phyloP scores from a whole-genome alignment of 2,888 invertebrate species.

The Nomada fucata region DNA sequence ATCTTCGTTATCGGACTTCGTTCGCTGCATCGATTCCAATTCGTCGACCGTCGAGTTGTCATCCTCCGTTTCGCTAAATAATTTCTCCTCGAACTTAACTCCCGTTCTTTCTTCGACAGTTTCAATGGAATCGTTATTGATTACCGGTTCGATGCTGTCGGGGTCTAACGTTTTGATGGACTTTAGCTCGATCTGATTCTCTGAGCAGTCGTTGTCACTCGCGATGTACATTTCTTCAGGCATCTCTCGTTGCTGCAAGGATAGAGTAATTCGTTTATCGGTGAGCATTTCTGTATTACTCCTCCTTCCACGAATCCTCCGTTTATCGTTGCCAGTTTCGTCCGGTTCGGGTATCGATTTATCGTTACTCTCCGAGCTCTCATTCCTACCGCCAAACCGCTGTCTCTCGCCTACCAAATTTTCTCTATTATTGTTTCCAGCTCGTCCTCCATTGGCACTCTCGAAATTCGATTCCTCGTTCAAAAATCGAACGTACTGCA shows the following conservation, averaged over 20 bases:
- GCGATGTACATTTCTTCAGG: constrained; percentile 81
- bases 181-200: constrained; percentile 78
- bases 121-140: neutral
- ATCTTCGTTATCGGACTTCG: neutral
- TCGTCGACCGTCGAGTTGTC: neutral
- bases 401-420: constrained; percentile 22
- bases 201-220: constrained; percentile 78
- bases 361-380: neutral
- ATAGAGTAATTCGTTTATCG: constrained; percentile 43
- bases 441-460: neutral
- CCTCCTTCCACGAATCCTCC: constrained; percentile 45
- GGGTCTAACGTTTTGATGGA: constrained; percentile 80
- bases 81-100: neutral
- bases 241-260: constrained; percentile 58
- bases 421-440: constrained; percentile 5
- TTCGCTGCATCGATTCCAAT: constrained; percentile 17
- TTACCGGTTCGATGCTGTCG: constrained; percentile 69
- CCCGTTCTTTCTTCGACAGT: neutral
- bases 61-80: neutral
- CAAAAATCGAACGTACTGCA: constrained; percentile 76
- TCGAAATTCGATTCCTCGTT: constrained; percentile 73
- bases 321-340: constrained; percentile 23
- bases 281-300: constrained; percentile 17
- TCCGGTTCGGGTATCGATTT: constrained; percentile 2
- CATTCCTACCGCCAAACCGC: neutral